Evolutionary conservation across 2,888 invertebrate genomes (phyloP), one percentile per base, ranked within the genome.

Genomic region (Agriopis leucophaearia): DNA sequence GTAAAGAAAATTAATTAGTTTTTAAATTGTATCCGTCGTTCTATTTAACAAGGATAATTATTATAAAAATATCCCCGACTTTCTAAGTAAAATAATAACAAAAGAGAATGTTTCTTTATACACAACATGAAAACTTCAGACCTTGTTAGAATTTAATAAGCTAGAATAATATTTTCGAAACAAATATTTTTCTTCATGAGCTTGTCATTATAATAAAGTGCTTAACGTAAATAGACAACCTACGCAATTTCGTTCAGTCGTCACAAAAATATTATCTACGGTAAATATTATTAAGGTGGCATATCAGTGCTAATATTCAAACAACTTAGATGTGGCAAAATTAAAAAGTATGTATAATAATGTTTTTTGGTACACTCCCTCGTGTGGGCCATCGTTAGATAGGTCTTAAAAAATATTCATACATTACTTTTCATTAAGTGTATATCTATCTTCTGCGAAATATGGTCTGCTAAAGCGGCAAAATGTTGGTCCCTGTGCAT

Each of bases 1-100:
- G 82, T 81, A 82, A 83, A 84, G 83, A 82, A 85, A 74, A 83
- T 79, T 85, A 87, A 88, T 89, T 88, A 84, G 82, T 85, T 87
- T 85, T 84, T 81, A 79, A 81, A 84, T 84, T 71, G 64, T 84
- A 83, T 82, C 70, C 76, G 72, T 71, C 70, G 73, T 73, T 65
- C 62, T 69, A 63, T 73, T 71, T 75, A 71, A 77, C 71, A 70
- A 72, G 64, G 59, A 74, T 73, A 74, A 38, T 50, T n/a, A n/a
- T n/a, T n/a, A 59, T 18, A 38, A 66, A 66, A 67, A 18, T 27
- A n/a, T 60, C 45, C 16, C 55, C 15, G 64, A 64, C 62, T 47
- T 38, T 57, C 45, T 71, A 73, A 56, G 60, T 77, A 74, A 77
- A 68, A 71, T 66, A 63, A 66, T 58, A 70, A 70, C 60, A 70